Evolutionary conservation across 1,140 invertebrate genomes (phyloP), one percentile per base, ranked within the genome.

Genomic region (Drosophila sp.): DNA sequence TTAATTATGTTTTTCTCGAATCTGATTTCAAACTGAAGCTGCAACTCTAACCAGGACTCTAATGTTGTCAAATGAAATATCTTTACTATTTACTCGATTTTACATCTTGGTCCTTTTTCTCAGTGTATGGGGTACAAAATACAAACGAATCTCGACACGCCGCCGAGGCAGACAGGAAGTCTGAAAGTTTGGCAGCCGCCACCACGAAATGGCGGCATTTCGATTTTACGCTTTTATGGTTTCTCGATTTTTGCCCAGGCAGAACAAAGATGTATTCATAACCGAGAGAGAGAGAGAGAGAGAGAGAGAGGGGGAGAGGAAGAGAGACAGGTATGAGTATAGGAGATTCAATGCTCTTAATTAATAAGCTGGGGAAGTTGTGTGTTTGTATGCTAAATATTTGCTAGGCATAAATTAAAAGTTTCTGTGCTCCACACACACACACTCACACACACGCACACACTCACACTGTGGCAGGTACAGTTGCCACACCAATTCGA

Each of bases 141-240:
- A 14, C 4, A 69, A 46, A 38, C 27, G n/a, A 50, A n/a, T 56
- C 29, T 34, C 38, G 54, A 8, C 32, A 38, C 11, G 43, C 2
- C 4, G 18, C 43, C 25, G 43, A 45, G n/a, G 45, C 61, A 72
- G 66, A 61, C 76, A 89, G 75, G 72, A 72, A 72, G 83, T 82
- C 78, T 62, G 65, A 32, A 78, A 76, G 76, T 66, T 87, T 72
- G 75, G 78, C 67, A 86, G 56, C 54, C 82, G 76, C 75, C 82
- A 76, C 82, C 78, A 84, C 77, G 77, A 72, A 80, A 86, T 86
- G 73, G 77, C 81, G 73, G 81, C 78, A 76, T 89, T 87, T 87
- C 76, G 82, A 87, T 87, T 87, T 87, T 82, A 87, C 82, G 82
- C 82, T 87, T 87, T 87, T 89, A 89, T 87, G 82, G 89, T 89